Evolutionary conservation across 2,113 vertebrate species (phyloP), one percentile per base, ranked within the genome.

Genomic region (Pelecanoides urinatrix): DNA sequence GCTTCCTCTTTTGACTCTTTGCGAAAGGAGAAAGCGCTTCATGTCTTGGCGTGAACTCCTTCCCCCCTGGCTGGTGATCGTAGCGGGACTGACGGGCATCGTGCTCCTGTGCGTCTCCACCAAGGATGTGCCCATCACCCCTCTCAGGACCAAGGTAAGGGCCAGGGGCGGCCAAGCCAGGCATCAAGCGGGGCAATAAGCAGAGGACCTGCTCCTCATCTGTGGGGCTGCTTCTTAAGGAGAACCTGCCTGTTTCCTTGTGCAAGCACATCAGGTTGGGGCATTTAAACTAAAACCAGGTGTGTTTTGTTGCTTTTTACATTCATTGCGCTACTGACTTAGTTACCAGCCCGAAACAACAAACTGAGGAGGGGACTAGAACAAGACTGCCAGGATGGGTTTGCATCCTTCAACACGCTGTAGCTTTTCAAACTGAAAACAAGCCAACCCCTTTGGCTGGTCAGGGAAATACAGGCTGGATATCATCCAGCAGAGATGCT

Each of bases 41-140:
- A 97, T 97, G 97, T 97, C 97, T 88, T 97, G 97, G 96, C 84
- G 95, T 14, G 95, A 97, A 25, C 97, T 97, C n/a, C 97, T 97
- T n/a, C 96, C 97, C 77, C 94, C 97, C 67, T 97, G 96, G 89
- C 91, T 97, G 94, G 97, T 97, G 96, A 97, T 97, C 7, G 2
- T 70, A 2, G 97, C 96, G 0, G 97, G 97, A 8, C 94, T 97
- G 53, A 96, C 94, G 0, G 97, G 97, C 86, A 97, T 97, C 8
- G 53, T 97, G 91, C 94, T 97, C 34, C 97, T 97, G 26, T 97
- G 95, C 1, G 50, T 96, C 81, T 96, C 96, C 89, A 97, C 96
- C 32, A 96, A 97, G 63, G 95, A 97, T 79, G 97, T 97, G 66
- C 96, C 96, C 5, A 0, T 73, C 58, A 5, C 85, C 32, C 89